These are phyloP conservation scores for Montipora sp. DNA, from an alignment of 64 coral and sea anemone genomes.

Conservation along the genomic window DNA sequence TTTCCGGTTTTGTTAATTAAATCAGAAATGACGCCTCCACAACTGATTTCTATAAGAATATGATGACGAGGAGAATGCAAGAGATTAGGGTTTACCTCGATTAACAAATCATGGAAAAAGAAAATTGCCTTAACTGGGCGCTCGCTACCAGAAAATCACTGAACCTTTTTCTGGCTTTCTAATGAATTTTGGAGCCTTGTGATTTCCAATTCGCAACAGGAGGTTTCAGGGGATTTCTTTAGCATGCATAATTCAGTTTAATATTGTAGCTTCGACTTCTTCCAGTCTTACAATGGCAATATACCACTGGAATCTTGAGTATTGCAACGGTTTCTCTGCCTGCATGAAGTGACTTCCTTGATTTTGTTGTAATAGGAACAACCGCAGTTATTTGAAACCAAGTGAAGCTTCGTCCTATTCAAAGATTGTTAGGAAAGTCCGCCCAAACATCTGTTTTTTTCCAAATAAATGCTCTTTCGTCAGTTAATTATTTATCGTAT, in stretches of 20 bases:
- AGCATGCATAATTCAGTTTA: slow-evolving; percentile 52
- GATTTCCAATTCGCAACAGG: slow-evolving; percentile 4
- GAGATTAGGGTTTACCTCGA: background rate
- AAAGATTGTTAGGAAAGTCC: background rate
- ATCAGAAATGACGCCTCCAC: background rate
- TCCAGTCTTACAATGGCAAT: background rate
- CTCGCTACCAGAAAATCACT: background rate
- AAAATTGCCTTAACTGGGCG: too few species aligned
- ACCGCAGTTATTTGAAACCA: background rate
- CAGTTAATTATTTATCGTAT: slow-evolving; percentile 54
- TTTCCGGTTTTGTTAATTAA: slow-evolving; percentile 8
- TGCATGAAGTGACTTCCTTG: background rate
- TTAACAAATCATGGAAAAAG: background rate
- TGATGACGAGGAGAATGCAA: background rate
- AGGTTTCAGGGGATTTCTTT: background rate
- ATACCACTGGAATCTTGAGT: background rate
- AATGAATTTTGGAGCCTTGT: background rate
- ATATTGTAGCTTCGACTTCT: background rate
- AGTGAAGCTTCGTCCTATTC: background rate
- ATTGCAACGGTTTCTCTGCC: background rate
- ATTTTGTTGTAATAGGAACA: too few species aligned
- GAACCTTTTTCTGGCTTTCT: background rate
- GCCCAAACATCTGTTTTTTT: slow-evolving; percentile 20
- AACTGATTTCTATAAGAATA: background rate
- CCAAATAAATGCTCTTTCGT: slow-evolving; percentile 35